Evolutionary conservation across 1,140 invertebrate genomes (phyloP).

Genomic region (Lordiphosa clarofinis): DNA sequence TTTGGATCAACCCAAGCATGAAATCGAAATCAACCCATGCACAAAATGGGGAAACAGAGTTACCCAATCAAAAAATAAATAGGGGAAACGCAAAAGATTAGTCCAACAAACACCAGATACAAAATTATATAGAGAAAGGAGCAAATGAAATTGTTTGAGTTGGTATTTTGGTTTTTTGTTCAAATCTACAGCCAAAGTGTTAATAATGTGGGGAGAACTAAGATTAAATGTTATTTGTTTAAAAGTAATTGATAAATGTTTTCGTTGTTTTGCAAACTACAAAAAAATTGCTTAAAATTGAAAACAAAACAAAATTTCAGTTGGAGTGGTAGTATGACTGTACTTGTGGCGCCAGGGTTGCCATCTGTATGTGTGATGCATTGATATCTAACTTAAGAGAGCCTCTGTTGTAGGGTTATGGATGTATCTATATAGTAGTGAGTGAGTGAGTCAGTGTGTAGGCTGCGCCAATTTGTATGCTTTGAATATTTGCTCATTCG

Average conservation of each 20-base stretch:
- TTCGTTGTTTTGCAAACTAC: constrained; percentile 63
- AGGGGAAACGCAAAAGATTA: constrained; percentile 62
- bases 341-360: constrained; percentile 20
- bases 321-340: constrained; percentile 21
- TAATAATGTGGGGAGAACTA: constrained; percentile 47
- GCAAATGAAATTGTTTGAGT: constrained; percentile 44
- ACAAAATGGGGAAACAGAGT: constrained; percentile 37
- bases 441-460: constrained; percentile 31
- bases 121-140: constrained; percentile 30
- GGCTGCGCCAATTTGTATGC: constrained; percentile 36
- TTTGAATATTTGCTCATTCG: constrained; percentile 43
- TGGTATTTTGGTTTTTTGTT: constrained; percentile 60
- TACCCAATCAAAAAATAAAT: constrained; percentile 38
- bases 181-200: constrained; percentile 78
- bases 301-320: constrained; percentile 72
- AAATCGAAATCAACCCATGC: constrained; percentile 22
- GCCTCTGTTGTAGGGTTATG: constrained; percentile 62
- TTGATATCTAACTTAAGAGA: constrained; percentile 69
- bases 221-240: constrained; percentile 22
- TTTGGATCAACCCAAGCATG: constrained; percentile 22
- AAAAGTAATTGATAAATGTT: constrained; percentile 5
- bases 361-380: constrained; percentile 27
- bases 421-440: constrained; percentile 1
- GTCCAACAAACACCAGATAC: constrained; percentile 71
- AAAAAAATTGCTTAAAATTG: constrained; percentile 45